Conservation (phyloP, 2,113 vertebrate genomes). For the Donacobius atricapilla region DNA sequence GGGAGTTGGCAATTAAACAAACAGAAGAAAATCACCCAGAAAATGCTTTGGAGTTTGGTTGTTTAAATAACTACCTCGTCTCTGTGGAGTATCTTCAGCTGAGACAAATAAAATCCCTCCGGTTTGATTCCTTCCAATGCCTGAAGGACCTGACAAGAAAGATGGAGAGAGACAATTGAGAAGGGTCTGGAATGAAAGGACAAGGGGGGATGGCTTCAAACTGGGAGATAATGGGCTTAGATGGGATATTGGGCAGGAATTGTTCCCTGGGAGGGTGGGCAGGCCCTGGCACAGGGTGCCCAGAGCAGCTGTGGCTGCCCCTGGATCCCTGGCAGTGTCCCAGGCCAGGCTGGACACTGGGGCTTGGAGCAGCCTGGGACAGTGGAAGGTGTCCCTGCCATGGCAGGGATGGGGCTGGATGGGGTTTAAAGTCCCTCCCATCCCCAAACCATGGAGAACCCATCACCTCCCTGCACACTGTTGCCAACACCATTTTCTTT, state of each 20-base stretch:
- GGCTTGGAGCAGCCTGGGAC: background rate
- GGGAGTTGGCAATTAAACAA: background rate
- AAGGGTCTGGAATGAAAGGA: background rate
- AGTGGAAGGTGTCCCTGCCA: background rate
- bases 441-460: background rate
- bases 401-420: background rate
- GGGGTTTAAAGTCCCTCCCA: accelerated
- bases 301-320: background rate
- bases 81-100: background rate
- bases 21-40: background rate
- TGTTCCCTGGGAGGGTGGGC: background rate
- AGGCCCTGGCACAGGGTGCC: background rate
- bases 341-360: background rate
- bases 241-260: background rate
- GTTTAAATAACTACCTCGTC: background rate
- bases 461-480: background rate
- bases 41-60: background rate
- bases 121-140: background rate
- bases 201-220: background rate
- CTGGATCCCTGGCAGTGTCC: background rate
- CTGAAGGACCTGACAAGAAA: background rate
- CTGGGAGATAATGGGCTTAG: no score
- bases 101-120: background rate
- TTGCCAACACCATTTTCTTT: background rate
- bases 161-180: background rate